Conservation (phyloP, 1,140 invertebrate species). For the Drosophila sproati region DNA sequence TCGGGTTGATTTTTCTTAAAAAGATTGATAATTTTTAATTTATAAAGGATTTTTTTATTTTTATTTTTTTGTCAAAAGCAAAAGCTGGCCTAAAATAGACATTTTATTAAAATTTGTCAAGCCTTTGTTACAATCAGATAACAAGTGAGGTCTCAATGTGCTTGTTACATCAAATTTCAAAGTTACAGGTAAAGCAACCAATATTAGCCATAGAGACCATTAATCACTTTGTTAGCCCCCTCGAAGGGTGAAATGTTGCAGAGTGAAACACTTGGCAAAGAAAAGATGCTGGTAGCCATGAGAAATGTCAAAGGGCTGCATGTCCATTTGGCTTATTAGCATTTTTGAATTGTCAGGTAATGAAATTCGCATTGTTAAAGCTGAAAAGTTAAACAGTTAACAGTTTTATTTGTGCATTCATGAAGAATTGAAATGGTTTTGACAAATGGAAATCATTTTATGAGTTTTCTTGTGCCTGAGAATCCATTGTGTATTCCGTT, state of each 20-base stretch:
- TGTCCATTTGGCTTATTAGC: slow-evolving; percentile 2
- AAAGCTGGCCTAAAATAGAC: too few relatives aligned
- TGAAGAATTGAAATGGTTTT: slow-evolving; percentile 7
- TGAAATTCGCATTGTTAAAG: slow-evolving; percentile 22
- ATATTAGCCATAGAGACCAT: neutral
- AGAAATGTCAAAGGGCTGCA: slow-evolving; percentile 9
- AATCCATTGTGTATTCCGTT: slow-evolving; percentile 39
- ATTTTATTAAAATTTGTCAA: neutral
- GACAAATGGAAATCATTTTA: slow-evolving; percentile 36
- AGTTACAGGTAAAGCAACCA: neutral
- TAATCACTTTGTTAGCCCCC: neutral
- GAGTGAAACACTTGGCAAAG: slow-evolving; percentile 28
- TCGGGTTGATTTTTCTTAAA: too few relatives aligned
- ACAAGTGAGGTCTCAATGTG: neutral
- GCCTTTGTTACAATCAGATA: neutral
- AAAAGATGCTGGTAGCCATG: slow-evolving; percentile 8
- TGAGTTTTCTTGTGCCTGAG: slow-evolving; percentile 19
- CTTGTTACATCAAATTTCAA: neutral
- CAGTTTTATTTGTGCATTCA: slow-evolving; percentile 25
- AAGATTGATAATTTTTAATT: too few relatives aligned
- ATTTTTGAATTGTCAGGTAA: slow-evolving; percentile 11
- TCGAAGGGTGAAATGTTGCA: slow-evolving; percentile 1
- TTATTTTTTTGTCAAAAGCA: too few relatives aligned
- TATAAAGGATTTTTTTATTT: too few relatives aligned
- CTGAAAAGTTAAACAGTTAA: slow-evolving; percentile 27